These are phyloP conservation scores for Lucilia sericata DNA, from an alignment of 1,140 invertebrate species.

Conservation along the genomic window DNA sequence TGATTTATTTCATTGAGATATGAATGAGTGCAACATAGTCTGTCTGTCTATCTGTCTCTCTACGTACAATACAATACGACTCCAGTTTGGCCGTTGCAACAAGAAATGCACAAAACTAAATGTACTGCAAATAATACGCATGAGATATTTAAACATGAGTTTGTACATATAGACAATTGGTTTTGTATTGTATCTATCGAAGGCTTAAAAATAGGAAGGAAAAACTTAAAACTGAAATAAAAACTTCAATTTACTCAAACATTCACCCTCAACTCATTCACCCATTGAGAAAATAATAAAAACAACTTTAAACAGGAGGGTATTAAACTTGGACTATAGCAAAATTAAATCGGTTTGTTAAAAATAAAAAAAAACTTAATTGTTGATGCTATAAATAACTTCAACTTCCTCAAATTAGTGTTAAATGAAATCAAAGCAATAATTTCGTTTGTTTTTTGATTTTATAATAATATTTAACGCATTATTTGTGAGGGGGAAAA, in stretches of 20 bases:
- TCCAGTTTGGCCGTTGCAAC: too few species aligned
- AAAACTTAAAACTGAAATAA: not conserved
- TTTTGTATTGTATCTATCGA: not conserved
- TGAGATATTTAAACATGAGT: not conserved
- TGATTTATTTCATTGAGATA: slow-evolving; percentile 7
- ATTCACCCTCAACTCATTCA: slow-evolving; percentile 5
- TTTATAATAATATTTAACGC: too few species aligned
- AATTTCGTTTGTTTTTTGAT: too few species aligned
- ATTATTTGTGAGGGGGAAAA: too few species aligned
- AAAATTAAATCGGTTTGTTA: not conserved
- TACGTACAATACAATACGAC: not conserved
- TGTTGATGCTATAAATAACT: too few species aligned
- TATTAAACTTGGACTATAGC: not conserved
- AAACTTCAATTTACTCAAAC: not conserved
- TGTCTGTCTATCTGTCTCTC: too few species aligned
- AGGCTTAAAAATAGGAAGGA: not conserved
- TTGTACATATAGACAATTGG: not conserved
- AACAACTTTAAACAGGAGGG: not conserved
- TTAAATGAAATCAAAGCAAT: too few species aligned
- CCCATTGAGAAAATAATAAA: not conserved
- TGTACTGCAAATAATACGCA: not conserved
- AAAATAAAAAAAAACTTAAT: too few species aligned
- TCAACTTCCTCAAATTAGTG: too few species aligned
- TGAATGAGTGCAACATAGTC: not conserved
- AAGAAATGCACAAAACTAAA: not conserved